Evolutionary conservation across 1,140 invertebrate species (phyloP), one percentile per base, ranked within the genome.

Genomic region (Coptotermes formosanus): DNA sequence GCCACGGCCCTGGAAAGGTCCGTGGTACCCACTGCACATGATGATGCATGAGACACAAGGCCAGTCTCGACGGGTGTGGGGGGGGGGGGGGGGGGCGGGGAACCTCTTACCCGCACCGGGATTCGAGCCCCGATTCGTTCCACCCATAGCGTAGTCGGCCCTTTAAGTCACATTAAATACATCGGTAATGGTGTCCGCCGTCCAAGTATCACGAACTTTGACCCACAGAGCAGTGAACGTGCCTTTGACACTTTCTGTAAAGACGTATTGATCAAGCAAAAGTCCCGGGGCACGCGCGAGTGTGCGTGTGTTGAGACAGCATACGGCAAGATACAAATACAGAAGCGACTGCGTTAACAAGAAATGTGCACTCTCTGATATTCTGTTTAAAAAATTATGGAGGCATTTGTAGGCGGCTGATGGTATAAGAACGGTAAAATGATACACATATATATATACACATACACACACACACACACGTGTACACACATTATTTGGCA

Each of bases 381-480:
- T 75, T 75, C n/a, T 75, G n/a, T 75, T 75, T 30, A 8, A 75
- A 16, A 75, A 75, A 75, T 75, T 75, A 75, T 75, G 64, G 64
- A 30, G n/a, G n/a, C n/a, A 75, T 2, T 30, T 30, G 64, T 2
- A 2, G 21, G 25, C 1, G 21, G 19, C 59, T 64, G 59, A 64
- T 48, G 16, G 16, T 9, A 55, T 19, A 16, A 4, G 52, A n/a
- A n/a, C 64, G 7, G n/a, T 30, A 55, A 55, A 55, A 19, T 4
- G 0, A 55, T 12, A 48, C 12, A 48, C 12, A 48, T 48, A 48
- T 6, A n/a, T n/a, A n/a, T n/a, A n/a, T n/a, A n/a, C n/a, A n/a
- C 2, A 21, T 9, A 19, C 19, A 19, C n/a, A 30, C 25, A 30
- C 30, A 30, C n/a, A n/a, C 2, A 21, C 11, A 19, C 19, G 21